Evolutionary conservation across 2,797 vertebrate genomes (phyloP).

Genomic region (Sorex maritimensis): DNA sequence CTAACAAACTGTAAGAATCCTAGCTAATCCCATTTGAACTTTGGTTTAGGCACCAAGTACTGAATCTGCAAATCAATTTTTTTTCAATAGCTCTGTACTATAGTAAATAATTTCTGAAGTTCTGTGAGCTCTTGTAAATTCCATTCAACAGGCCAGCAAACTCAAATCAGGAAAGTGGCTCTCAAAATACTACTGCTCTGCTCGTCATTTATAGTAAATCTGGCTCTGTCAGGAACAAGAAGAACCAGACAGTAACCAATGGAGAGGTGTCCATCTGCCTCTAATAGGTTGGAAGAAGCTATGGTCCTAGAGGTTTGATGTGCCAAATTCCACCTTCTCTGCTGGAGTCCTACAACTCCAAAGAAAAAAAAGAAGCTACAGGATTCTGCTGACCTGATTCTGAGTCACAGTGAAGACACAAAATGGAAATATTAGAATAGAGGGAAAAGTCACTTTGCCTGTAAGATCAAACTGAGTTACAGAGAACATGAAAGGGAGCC

Average conservation of each 20-base stretch:
- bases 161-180: slow-evolving; percentile 9
- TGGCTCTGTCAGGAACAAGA: neutral
- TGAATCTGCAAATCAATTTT: slow-evolving; percentile 21
- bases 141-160: slow-evolving; percentile 24
- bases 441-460: neutral
- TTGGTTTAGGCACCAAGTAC: slow-evolving; percentile 52
- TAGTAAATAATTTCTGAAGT: slow-evolving; percentile 62
- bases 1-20: slow-evolving; percentile 46
- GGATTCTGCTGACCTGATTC: neutral
- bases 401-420: neutral
- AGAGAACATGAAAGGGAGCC: neutral
- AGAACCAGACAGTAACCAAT: neutral
- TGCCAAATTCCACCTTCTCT: slow-evolving; percentile 35
- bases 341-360: slow-evolving; percentile 13
- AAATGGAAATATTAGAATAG: neutral
- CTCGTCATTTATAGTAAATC: slow-evolving; percentile 11
- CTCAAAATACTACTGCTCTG: neutral
- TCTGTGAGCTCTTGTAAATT: slow-evolving; percentile 48
- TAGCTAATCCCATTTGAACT: slow-evolving; percentile 49
- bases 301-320: neutral
- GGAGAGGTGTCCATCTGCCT: neutral
- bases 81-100: slow-evolving; percentile 1
- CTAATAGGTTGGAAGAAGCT: neutral
- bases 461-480: neutral
- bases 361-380: neutral